phyloP scores from a whole-genome alignment of 2,888 invertebrate genomes.

The Sericinus montela region DNA sequence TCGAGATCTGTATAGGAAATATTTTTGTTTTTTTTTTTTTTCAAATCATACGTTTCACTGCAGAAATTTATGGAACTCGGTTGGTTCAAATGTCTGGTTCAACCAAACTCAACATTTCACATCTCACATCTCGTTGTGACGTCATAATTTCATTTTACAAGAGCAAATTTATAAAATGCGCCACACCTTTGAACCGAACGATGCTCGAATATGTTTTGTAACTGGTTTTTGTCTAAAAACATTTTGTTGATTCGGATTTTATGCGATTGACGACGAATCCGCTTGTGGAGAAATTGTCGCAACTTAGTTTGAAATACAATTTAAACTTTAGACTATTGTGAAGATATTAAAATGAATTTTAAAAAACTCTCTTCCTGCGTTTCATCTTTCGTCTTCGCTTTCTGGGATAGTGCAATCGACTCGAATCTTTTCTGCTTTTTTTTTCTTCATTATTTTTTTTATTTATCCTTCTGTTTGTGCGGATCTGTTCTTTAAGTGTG shows the following conservation, averaged over 20 bases:
- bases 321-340: conserved; percentile 72
- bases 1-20: conserved; percentile 7
- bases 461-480: conserved; percentile 8
- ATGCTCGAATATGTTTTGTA: conserved; percentile 1
- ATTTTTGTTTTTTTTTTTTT: conserved; percentile 4
- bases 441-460: no score
- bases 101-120: not conserved
- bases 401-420: conserved; percentile 42
- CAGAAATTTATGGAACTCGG: not conserved
- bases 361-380: conserved; percentile 67
- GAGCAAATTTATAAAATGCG: not conserved
- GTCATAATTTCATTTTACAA: no score
- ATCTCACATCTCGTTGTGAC: no score
- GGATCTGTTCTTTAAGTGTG: conserved; percentile 21
- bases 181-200: not conserved
- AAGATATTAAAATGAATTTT: conserved; percentile 77
- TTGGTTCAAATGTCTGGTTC: not conserved
- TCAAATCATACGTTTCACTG: conserved; percentile 7
- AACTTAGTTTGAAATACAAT: conserved; percentile 56
- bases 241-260: conserved; percentile 9
- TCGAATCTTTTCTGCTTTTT: conserved; percentile 24
- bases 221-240: not conserved
- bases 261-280: conserved; percentile 22
- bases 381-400: conserved; percentile 54
- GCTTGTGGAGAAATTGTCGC: conserved; percentile 35